Evolutionary conservation across 1,140 invertebrate genomes (phyloP).

Genomic region (Caenorhabditis remanei): DNA sequence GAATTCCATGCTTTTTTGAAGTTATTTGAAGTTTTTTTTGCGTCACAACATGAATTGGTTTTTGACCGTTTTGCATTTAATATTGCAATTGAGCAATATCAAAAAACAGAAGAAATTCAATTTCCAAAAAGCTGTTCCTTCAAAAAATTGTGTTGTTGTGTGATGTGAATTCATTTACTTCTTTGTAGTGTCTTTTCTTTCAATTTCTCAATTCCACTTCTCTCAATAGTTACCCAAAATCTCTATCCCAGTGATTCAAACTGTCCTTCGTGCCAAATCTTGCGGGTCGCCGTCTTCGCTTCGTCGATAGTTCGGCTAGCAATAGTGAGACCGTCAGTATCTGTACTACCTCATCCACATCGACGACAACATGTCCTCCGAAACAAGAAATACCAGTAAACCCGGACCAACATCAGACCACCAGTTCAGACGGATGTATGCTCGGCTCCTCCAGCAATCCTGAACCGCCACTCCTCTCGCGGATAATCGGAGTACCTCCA

Average conservation of each 20-base stretch:
- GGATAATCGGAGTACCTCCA: conserved; percentile 63
- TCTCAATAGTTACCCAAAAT: not conserved
- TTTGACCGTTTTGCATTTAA: not conserved
- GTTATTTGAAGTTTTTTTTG: too few species aligned
- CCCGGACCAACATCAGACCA: not conserved
- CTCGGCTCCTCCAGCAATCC: conserved; percentile 52
- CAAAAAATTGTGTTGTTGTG: not conserved
- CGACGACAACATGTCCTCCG: conserved; percentile 12
- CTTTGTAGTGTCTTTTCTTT: conserved; percentile 22
- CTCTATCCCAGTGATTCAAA: conserved; percentile 46
- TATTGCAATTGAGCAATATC: not conserved
- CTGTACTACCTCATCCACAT: conserved; percentile 48
- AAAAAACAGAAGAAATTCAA: not conserved
- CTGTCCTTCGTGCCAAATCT: conserved; percentile 53
- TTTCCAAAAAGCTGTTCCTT: too few species aligned
- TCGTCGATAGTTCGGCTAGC: conserved; percentile 60
- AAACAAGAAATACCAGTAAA: not conserved
- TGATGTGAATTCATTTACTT: not conserved
- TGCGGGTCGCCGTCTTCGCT: conserved; percentile 53
- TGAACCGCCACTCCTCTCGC: conserved; percentile 65
- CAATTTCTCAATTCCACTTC: not conserved
- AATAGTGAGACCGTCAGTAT: conserved; percentile 57
- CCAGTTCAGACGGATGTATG: conserved; percentile 63
- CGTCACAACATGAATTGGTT: too few species aligned
- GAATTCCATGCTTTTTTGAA: not conserved